Conservation (phyloP, 64 coral and sea anemone species). For the Montipora efflorescens region DNA sequence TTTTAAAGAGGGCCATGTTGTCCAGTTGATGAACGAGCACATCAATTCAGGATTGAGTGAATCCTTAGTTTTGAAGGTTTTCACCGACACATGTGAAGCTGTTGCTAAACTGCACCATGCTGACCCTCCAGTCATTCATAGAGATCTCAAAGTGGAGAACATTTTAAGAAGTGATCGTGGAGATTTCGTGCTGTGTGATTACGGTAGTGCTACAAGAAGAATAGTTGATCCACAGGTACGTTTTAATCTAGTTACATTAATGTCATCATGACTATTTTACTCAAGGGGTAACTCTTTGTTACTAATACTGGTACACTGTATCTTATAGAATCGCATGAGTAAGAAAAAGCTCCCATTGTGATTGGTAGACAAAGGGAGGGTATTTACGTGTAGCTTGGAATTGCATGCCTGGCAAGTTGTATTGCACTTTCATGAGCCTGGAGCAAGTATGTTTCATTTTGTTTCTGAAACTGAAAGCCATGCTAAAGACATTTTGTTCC, state of each 20-base stretch:
- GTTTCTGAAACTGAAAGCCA: not conserved
- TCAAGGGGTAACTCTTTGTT: too few species aligned
- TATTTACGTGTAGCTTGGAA: not conserved
- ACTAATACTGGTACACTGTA: too few species aligned
- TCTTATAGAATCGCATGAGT: constrained; percentile 5
- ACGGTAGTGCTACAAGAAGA: constrained; percentile 96
- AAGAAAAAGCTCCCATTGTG: not conserved
- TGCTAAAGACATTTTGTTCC: not conserved
- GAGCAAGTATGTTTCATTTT: not conserved
- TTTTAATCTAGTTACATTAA: too few species aligned
- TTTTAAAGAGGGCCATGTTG: constrained; percentile 77
- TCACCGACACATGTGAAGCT: constrained; percentile 86
- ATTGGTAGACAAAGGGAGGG: not conserved
- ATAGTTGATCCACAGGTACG: constrained; percentile 83
- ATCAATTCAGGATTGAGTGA: constrained; percentile 85
- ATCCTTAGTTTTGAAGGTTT: constrained; percentile 75
- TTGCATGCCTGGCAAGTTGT: not conserved
- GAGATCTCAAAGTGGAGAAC: constrained; percentile 99
- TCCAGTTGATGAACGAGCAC: constrained; percentile 90
- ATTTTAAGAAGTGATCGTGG: constrained; percentile 88
- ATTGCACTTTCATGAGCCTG: not conserved
- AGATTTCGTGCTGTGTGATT: constrained; percentile 98
- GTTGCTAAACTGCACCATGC: constrained; percentile 74
- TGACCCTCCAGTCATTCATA: constrained; percentile 84
- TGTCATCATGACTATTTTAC: too few species aligned